phyloP scores from a whole-genome alignment of 2,888 invertebrate genomes.

The Melieria omissa region DNA sequence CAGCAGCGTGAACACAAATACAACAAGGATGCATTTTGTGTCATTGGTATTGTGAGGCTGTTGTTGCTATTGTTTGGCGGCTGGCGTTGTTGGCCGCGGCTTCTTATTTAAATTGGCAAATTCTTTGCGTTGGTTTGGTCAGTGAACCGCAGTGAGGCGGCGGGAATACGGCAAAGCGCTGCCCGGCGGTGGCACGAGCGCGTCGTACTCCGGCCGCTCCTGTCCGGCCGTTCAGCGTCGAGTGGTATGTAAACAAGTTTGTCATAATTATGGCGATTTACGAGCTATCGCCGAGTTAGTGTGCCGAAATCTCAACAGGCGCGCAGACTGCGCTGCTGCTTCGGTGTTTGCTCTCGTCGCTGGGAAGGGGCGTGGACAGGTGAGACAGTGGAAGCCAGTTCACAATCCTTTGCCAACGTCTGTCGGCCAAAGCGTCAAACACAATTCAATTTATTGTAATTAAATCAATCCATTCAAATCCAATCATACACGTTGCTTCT shows the following conservation, averaged over 20 bases:
- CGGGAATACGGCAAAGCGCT: constrained; percentile 21
- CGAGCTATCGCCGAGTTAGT: constrained; percentile 33
- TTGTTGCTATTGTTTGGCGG: not conserved
- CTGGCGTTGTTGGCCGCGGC: not conserved
- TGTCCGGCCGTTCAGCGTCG: not conserved
- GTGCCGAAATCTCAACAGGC: constrained; percentile 22
- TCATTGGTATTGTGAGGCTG: too few relatives aligned
- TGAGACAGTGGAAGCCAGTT: too few relatives aligned
- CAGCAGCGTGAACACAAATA: not conserved
- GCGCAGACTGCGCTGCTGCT: too few relatives aligned
- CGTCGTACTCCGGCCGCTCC: not conserved
- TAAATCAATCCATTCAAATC: too few relatives aligned
- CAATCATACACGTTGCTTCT: too few relatives aligned
- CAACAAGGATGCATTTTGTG: not conserved
- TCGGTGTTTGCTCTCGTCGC: too few relatives aligned
- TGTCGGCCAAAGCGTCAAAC: too few relatives aligned
- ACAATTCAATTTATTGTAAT: too few relatives aligned
- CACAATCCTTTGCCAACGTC: too few relatives aligned
- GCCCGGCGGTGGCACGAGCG: not conserved
- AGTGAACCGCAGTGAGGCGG: constrained; percentile 43
- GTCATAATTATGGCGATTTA: constrained; percentile 36
- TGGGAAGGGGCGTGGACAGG: too few relatives aligned
- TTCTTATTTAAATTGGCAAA: constrained; percentile 39
- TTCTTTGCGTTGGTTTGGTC: constrained; percentile 42
- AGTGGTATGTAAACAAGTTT: constrained; percentile 18